Base-by-base conservation (phyloP, 2,888 invertebrate genomes). In the Zygaena filipendulae region DNA sequence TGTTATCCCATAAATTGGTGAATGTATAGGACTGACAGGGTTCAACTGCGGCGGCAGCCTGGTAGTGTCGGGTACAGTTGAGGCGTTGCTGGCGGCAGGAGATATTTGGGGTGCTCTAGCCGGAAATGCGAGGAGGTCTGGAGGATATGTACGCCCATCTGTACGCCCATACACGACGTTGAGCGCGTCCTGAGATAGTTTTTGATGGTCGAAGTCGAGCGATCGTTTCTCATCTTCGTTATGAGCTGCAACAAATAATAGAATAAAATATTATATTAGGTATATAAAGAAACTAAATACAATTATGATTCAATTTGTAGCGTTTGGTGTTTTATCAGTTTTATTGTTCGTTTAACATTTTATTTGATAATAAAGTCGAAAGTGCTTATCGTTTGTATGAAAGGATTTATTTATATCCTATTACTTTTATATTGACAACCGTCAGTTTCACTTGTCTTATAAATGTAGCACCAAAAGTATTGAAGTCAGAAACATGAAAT, bases 41-140 rank as follows among this genome's bases (percentile, higher is more conserved):
- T 77, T 79, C 24, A 82, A 68, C 45, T 82, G 87, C 23, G 61
- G 70, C 3, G 83, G 82, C 21, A 87, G 74, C 42, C 87, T 81
- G 10, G 87, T 83, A 20, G 84, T 87, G 48, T 89, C 89, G 2
- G 88, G 87, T 10, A 90, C 88, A 8, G 92, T 92, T 2, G 92
- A 92, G 3, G 89, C 88, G 31, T 90, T 90, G 52, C 90, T 91
- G 6, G 90, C 91, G 32, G 91, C 89, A 5, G 90, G 90, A 1
- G 90, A 90, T 29, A 88, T 85, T 50, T 88, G 89, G 1, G 83
- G 81, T 25, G 84, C 85, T 42, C 86, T 82, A 0, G 87, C 82
- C 3, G 90, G 88, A 59, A 92, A 92, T 1, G 92, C 87, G 36
- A 93, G 72, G 6, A 93, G 77, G 57, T 93, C 93, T 0, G 93